phyloP scores from a whole-genome alignment of 2,113 vertebrate genomes.

The Caranx ignobilis region DNA sequence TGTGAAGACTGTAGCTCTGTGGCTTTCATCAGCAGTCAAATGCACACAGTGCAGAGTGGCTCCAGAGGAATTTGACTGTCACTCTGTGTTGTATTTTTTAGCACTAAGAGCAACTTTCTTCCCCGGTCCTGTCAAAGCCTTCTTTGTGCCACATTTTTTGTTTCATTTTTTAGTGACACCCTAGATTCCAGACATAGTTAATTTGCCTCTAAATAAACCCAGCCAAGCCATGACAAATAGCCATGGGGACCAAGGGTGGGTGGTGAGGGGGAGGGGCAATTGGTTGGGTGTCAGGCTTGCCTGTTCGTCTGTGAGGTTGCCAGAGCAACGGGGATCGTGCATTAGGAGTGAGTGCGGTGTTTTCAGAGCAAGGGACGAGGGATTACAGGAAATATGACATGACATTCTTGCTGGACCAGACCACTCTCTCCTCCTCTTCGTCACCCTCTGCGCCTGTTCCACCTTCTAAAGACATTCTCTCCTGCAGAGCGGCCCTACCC shows the following conservation, averaged over 20 bases:
- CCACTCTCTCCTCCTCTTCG: constrained; percentile 44
- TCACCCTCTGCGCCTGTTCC: constrained; percentile 47
- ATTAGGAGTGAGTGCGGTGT: constrained; percentile 76
- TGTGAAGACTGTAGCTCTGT: constrained; percentile 26
- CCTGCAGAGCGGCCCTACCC: constrained; percentile 57
- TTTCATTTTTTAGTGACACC: constrained; percentile 77
- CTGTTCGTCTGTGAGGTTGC: constrained; percentile 84
- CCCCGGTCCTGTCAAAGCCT: constrained; percentile 45
- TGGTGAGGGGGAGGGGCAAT: constrained; percentile 69
- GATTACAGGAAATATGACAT: constrained; percentile 89
- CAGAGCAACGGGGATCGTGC: constrained; percentile 76
- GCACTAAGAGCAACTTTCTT: constrained; percentile 46
- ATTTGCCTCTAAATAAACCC: constrained; percentile 88
- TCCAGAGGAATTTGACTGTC: constrained; percentile 39
- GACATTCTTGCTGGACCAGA: constrained; percentile 79
- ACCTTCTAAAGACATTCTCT: constrained; percentile 61
- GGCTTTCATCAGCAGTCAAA: constrained; percentile 51
- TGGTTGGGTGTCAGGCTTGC: constrained; percentile 82
- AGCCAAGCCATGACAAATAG: constrained; percentile 88
- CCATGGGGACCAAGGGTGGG: constrained; percentile 76
- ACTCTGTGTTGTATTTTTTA: constrained; percentile 52
- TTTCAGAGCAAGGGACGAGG: constrained; percentile 82
- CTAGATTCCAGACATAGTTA: constrained; percentile 87
- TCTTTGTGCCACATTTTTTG: constrained; percentile 70
- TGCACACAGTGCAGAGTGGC: constrained; percentile 28